Conservation (phyloP, 2,113 vertebrate genomes). For the Anser cygnoides region DNA sequence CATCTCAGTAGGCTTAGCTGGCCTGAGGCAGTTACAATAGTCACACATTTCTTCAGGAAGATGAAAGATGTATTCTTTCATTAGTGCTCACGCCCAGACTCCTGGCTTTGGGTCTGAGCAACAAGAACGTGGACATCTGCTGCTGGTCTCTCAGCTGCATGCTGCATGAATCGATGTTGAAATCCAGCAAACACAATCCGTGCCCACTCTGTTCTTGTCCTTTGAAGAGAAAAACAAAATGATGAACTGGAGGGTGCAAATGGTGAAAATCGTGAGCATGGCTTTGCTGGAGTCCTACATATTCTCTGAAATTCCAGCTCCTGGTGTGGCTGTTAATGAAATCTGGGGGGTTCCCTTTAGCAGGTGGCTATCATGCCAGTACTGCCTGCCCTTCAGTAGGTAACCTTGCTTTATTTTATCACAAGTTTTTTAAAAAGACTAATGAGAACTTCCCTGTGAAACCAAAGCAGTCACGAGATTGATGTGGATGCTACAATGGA, state of each 20-base stretch:
- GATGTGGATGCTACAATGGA: neutral
- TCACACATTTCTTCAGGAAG: neutral
- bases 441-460: neutral
- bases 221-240: neutral
- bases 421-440: neutral
- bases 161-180: fast-evolving
- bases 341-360: neutral
- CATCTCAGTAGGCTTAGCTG: neutral
- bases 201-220: neutral
- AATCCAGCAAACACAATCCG: neutral
- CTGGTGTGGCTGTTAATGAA: neutral
- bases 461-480: neutral
- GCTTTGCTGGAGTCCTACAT: neutral
- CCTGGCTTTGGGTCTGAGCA: neutral
- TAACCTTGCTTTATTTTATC: neutral
- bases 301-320: neutral
- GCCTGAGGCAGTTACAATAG: neutral
- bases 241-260: neutral
- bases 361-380: fast-evolving
- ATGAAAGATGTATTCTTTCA: neutral
- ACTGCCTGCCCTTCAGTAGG: neutral
- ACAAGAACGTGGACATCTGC: neutral
- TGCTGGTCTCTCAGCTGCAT: neutral
- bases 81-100: neutral
- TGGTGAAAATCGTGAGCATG: neutral